Conservation (phyloP, 2,797 vertebrate genomes). For the Coendou prehensilis region DNA sequence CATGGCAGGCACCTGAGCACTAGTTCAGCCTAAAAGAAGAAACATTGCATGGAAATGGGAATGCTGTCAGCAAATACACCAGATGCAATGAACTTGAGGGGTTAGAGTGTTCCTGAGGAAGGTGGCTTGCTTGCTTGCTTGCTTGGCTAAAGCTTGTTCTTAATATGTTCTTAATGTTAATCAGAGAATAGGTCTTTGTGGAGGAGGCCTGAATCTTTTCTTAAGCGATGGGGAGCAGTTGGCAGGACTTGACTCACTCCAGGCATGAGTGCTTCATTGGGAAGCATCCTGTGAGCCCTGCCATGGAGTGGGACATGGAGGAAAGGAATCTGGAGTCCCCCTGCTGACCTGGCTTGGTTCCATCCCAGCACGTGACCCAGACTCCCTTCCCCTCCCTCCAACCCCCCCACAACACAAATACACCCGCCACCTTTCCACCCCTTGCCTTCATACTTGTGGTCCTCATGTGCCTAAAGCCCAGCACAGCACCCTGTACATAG, state of each 20-base stretch:
- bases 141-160: not conserved
- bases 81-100: not conserved
- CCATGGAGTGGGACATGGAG: not conserved
- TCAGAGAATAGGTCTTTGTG: not conserved
- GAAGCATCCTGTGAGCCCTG: no score
- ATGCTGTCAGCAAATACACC: fast-evolving
- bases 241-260: not conserved
- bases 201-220: not conserved
- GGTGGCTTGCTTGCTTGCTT: not conserved
- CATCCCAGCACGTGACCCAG: not conserved
- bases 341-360: fast-evolving
- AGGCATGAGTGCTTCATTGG: fast-evolving
- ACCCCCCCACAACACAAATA: not conserved
- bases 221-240: not conserved
- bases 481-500: fast-evolving
- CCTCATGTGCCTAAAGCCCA: fast-evolving
- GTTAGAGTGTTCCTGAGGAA: not conserved
- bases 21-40: not conserved
- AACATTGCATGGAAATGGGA: fast-evolving
- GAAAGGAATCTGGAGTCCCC: no score
- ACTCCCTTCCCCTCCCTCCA: not conserved
- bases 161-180: not conserved
- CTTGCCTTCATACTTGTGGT: not conserved
- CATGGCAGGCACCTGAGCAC: fast-evolving
- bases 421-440: not conserved